Base-by-base conservation (phyloP, 2,797 vertebrate species). In the Oreortyx pictus region DNA sequence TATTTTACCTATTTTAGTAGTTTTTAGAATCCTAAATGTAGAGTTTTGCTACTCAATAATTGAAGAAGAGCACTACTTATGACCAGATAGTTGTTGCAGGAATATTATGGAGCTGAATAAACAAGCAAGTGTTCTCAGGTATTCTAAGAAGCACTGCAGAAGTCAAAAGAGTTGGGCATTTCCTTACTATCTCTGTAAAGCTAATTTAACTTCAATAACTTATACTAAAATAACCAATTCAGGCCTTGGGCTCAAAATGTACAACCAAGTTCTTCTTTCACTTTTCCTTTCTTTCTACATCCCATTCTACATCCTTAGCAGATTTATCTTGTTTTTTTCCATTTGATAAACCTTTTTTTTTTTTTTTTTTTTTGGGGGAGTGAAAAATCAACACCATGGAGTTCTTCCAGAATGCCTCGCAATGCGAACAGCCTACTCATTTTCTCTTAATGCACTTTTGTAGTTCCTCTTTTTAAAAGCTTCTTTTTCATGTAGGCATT, bases 181-280 rank as follows among this genome's bases (percentile, higher is more conserved):
- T 80, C 19, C 86, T 92, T 88, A 46, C 33, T 89, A 29, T 29
- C 59, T 90, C 24, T 91, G 31, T 27, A 95, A 92, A 90, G 24
- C 76, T 61, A 87, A 90, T 88, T 92, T 88, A 86, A 88, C 18
- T 25, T 72, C 41, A 72, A 91, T 43, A 61, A 86, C 57, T 70
- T 61, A 7, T 64, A 50, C 56, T 79, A 59, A 82, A 64, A 29
- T 56, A 76, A 92, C 81, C 17, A 74, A 49, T 79, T 76, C 68
- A 85, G 47, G 67, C 79, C 70, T 90, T 74, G 35, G 68, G 88
- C 76, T 96, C 60, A 90, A 93, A 91, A 89, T 72, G 47, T 82
- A 71, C 71, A 73, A 62, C 44, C 72, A 88, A 93, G 56, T 84
- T 74, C 50, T 68, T 16, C 91, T 84, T 86, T 86, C 74, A 67